Percentiles rank a stretch among this genome's conserved stretches.
Evolutionary conservation across 2,113 vertebrate species (phyloP).

Genomic region (Solea solea): DNA sequence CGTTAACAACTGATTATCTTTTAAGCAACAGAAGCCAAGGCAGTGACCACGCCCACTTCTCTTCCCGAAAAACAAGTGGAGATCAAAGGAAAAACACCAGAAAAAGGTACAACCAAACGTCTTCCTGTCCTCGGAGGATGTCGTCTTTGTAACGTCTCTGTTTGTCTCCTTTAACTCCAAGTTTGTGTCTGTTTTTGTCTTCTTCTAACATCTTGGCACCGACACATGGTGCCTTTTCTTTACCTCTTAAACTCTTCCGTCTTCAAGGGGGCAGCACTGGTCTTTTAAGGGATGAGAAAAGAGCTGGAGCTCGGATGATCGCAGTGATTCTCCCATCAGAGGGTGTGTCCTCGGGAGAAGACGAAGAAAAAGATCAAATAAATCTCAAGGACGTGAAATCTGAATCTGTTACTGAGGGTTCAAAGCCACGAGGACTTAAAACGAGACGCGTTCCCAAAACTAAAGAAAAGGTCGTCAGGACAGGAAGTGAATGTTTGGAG

Average conservation of each 20-base stretch:
- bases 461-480: not conserved
- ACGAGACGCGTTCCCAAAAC: not conserved
- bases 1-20: conserved; percentile 43
- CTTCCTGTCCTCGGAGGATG: not conserved
- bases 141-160: conserved; percentile 16
- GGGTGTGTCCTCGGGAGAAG: conserved; percentile 3
- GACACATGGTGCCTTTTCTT: conserved; percentile 65
- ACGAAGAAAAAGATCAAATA: not conserved
- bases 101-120: conserved; percentile 60
- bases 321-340: not conserved
- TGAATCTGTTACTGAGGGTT: conserved; percentile 66
- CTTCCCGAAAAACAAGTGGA: conserved; percentile 21
- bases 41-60: conserved; percentile 16
- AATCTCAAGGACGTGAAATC: not conserved
- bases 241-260: conserved; percentile 22
- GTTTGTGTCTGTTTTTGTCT: conserved; percentile 38
- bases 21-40: conserved; percentile 54
- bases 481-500: not conserved
- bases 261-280: conserved; percentile 16
- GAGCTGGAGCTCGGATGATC: conserved; percentile 14
- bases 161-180: conserved; percentile 48
- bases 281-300: conserved; percentile 16
- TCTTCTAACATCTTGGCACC: conserved; percentile 67
- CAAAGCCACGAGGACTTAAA: conserved; percentile 2
- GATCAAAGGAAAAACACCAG: conserved; percentile 18